Evolutionary conservation across 1,140 invertebrate species (phyloP).

Genomic region (Holcopasites calliopsidis): DNA sequence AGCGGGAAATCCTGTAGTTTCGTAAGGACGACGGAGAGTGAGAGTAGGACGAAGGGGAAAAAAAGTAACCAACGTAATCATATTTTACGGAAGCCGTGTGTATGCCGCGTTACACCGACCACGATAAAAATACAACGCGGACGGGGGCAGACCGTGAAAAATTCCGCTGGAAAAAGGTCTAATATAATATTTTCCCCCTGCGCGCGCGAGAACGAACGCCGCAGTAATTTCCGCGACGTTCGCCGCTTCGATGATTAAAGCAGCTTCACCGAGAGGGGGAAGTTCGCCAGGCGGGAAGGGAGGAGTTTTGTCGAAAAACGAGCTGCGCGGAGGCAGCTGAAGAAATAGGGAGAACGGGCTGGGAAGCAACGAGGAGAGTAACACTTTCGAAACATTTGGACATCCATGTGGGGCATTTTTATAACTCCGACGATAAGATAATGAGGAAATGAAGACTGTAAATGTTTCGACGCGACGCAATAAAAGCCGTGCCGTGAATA

Average conservation of each 20-base stretch:
- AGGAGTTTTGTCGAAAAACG: background rate
- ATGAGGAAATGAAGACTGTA: background rate
- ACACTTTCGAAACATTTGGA: background rate
- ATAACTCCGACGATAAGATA: constrained; percentile 13
- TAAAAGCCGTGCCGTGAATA: background rate
- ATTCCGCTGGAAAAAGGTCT: constrained; percentile 14
- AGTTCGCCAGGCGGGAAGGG: background rate
- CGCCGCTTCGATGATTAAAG: constrained; percentile 13
- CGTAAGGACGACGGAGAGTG: constrained; percentile 25
- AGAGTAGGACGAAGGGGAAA: constrained; percentile 6
- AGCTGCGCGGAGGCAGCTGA: background rate
- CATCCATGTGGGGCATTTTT: background rate
- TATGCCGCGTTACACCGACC: constrained; percentile 36
- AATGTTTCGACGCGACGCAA: background rate
- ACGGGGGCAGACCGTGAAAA: constrained; percentile 9
- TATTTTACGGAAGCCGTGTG: constrained; percentile 52
- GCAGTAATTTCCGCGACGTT: constrained; percentile 20
- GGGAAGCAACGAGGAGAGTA: background rate
- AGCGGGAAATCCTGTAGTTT: constrained; percentile 21
- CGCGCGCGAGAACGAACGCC: background rate
- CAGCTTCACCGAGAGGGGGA: background rate
- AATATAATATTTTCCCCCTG: constrained; percentile 27
- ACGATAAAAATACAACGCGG: constrained; percentile 19
- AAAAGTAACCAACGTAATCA: constrained; percentile 51
- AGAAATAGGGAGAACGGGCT: background rate